These are phyloP conservation scores for Deroplatys truncata DNA, from an alignment of 2,888 invertebrate species.

Conservation along the genomic window DNA sequence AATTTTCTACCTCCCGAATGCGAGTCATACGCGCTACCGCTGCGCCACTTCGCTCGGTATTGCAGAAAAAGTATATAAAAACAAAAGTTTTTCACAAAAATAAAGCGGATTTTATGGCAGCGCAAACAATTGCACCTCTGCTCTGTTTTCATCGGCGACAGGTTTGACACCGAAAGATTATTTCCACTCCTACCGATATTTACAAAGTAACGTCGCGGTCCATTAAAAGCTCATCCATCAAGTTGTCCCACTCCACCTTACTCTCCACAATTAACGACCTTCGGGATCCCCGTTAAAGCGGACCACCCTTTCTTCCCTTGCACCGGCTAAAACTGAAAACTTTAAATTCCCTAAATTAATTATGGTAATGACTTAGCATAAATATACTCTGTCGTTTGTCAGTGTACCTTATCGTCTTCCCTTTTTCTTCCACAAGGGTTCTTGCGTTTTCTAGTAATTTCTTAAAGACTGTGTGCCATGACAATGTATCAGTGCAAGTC, in stretches of 20 bases:
- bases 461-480: too few relatives aligned
- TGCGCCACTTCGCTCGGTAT: too few relatives aligned
- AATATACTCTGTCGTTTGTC: too few relatives aligned
- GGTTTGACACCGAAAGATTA: background rate
- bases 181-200: background rate
- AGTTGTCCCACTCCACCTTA: background rate
- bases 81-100: too few relatives aligned
- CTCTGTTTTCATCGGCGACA: background rate
- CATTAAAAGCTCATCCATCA: background rate
- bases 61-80: too few relatives aligned
- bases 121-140: background rate
- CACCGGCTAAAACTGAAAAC: background rate
- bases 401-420: too few relatives aligned
- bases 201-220: background rate
- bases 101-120: too few relatives aligned
- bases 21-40: too few relatives aligned
- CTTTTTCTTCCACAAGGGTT: too few relatives aligned
- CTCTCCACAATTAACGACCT: background rate
- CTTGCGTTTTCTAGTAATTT: too few relatives aligned
- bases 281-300: background rate
- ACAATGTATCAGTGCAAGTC: too few relatives aligned
- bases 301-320: background rate
- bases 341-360: background rate
- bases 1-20: too few relatives aligned
- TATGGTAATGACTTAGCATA: background rate